These are phyloP conservation scores for Drosophila nigritarsus DNA, from an alignment of 2,888 invertebrate genomes.

Conservation along the genomic window DNA sequence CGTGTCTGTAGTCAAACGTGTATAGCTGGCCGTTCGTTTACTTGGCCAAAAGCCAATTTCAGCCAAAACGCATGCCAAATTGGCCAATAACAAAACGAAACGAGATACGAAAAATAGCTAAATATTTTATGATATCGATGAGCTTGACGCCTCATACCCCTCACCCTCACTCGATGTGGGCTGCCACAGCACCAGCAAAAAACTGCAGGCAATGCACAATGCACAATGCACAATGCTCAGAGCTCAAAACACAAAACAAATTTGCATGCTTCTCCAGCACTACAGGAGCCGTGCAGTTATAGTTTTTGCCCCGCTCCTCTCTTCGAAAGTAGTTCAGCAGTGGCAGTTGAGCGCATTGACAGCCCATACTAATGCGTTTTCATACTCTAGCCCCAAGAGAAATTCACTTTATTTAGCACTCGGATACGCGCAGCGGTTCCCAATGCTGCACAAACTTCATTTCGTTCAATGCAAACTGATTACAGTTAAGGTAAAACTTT, in stretches of 20 bases:
- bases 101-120: conserved; percentile 77
- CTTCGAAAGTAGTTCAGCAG: conserved; percentile 70
- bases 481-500: conserved; percentile 44
- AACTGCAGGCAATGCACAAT: conserved; percentile 46
- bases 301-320: conserved; percentile 16
- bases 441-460: conserved; percentile 37
- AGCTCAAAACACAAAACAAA: conserved; percentile 33
- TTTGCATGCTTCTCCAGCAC: conserved; percentile 53
- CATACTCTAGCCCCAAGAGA: conserved; percentile 60
- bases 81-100: conserved; percentile 76
- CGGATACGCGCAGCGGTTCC: conserved; percentile 34
- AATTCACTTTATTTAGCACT: conserved; percentile 53
- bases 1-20: conserved; percentile 44
- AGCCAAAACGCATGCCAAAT: conserved; percentile 77
- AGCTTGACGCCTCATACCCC: conserved; percentile 34
- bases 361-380: conserved; percentile 67
- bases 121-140: conserved; percentile 79
- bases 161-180: background rate
- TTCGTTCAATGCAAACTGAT: conserved; percentile 46
- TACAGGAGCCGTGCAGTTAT: conserved; percentile 5
- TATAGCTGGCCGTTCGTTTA: conserved; percentile 53
- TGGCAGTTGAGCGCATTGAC: conserved; percentile 69
- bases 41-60: conserved; percentile 79
- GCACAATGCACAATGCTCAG: conserved; percentile 25
- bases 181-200: conserved; percentile 2